phyloP scores from a whole-genome alignment of 2,888 invertebrate genomes.

The Alsophila aescularia region DNA sequence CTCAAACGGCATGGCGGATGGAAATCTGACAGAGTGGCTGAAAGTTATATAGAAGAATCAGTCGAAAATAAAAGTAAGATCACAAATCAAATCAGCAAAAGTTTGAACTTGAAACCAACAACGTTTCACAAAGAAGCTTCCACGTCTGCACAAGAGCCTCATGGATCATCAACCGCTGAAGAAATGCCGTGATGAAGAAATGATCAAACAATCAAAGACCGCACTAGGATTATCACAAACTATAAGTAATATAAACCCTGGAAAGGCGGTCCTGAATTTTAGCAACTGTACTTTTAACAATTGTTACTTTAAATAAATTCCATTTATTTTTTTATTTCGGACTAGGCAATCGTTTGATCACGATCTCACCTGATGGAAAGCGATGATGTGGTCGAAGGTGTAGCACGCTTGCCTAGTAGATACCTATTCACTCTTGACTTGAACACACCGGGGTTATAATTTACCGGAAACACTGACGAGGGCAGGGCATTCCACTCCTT shows the following conservation, averaged over 20 bases:
- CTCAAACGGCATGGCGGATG: background rate
- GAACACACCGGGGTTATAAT: too few species aligned
- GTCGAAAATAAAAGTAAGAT: conserved; percentile 1
- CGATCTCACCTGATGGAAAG: too few species aligned
- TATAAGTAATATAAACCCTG: conserved; percentile 1
- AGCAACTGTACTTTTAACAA: background rate
- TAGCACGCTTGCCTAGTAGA: too few species aligned
- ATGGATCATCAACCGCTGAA: background rate
- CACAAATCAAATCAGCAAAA: conserved; percentile 1
- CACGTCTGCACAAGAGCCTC: background rate
- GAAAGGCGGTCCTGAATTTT: conserved; percentile 2
- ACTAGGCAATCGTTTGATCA: too few species aligned
- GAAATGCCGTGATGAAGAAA: background rate
- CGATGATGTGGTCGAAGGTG: too few species aligned
- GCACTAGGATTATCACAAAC: conserved; percentile 8
- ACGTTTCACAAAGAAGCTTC: background rate
- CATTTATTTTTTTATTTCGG: too few species aligned
- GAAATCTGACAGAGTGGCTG: background rate
- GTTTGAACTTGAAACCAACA: background rate
- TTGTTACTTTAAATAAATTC: background rate
- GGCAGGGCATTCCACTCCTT: too few species aligned
- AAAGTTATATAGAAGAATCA: background rate
- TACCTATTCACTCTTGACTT: too few species aligned
- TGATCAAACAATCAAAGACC: background rate
- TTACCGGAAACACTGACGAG: too few species aligned